Evolutionary conservation across 2,888 invertebrate species (phyloP).

Genomic region (Automeris io): DNA sequence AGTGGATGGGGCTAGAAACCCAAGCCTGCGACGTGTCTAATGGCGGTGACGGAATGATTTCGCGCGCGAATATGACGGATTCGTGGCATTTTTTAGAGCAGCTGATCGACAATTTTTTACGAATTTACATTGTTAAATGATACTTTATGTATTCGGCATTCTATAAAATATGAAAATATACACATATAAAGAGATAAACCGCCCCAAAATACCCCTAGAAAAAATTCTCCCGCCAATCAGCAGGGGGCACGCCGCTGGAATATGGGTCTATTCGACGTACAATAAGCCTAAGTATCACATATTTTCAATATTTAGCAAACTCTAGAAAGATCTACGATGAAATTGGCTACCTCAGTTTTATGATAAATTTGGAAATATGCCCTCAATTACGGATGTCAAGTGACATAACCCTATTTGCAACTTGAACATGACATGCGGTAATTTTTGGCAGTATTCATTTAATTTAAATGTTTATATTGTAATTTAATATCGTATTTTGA

Average conservation of each 20-base stretch:
- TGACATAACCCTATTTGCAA: slow-evolving; percentile 75
- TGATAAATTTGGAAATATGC: slow-evolving; percentile 42
- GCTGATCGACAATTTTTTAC: slow-evolving; percentile 49
- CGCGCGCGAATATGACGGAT: slow-evolving; percentile 76
- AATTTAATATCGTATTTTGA: slow-evolving; percentile 24
- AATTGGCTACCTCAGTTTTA: slow-evolving; percentile 23
- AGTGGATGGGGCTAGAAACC: slow-evolving; percentile 67
- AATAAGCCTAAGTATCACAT: slow-evolving; percentile 27
- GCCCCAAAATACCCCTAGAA: slow-evolving; percentile 42
- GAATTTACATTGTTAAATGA: slow-evolving; percentile 32
- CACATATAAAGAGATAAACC: slow-evolving; percentile 23
- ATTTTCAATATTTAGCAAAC: slow-evolving; percentile 19
- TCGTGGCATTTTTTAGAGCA: slow-evolving; percentile 74
- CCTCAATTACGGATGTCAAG: slow-evolving; percentile 63
- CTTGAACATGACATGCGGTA: slow-evolving; percentile 73
- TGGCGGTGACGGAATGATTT: slow-evolving; percentile 75
- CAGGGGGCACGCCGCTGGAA: slow-evolving; percentile 69
- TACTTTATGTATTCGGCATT: slow-evolving; percentile 39
- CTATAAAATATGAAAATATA: slow-evolving; percentile 28
- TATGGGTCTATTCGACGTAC: slow-evolving; percentile 30
- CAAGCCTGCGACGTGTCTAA: slow-evolving; percentile 77
- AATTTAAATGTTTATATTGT: slow-evolving; percentile 28
- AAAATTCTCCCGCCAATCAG: slow-evolving; percentile 71
- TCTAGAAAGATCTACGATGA: slow-evolving; percentile 25
- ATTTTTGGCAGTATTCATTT: slow-evolving; percentile 47